Conservation (phyloP, 2,888 invertebrate genomes). For the Phorcus lineatus region DNA sequence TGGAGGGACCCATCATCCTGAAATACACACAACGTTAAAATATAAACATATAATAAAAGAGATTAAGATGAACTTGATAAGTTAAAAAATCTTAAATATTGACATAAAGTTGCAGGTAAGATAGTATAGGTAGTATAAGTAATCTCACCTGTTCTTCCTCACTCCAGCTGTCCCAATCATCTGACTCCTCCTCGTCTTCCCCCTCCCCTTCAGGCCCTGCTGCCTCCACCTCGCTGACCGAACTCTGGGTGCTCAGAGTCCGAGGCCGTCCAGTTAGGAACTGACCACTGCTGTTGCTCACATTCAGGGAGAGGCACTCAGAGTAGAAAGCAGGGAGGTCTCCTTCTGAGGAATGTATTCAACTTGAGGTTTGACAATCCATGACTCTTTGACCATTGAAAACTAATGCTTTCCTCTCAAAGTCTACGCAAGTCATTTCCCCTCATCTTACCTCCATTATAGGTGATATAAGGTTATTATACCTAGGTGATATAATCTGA, state of each 20-base stretch:
- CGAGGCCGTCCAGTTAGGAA: conserved; percentile 49
- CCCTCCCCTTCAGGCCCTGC: conserved; percentile 32
- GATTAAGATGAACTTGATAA: too few species aligned
- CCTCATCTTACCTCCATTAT: too few species aligned
- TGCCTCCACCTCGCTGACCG: conserved; percentile 35
- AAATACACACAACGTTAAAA: background rate
- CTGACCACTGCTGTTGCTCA: conserved; percentile 61
- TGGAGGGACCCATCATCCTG: conserved; percentile 7
- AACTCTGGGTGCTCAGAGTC: conserved; percentile 49
- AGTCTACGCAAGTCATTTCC: too few species aligned
- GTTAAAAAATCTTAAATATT: background rate
- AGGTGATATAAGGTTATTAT: too few species aligned
- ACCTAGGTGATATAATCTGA: too few species aligned
- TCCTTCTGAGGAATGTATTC: background rate
- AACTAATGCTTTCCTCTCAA: too few species aligned
- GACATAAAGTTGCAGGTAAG: too few species aligned
- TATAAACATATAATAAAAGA: too few species aligned
- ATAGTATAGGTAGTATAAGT: too few species aligned
- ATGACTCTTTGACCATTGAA: too few species aligned
- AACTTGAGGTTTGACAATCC: background rate
- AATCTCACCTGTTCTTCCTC: conserved; percentile 58
- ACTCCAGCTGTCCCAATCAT: conserved; percentile 71
- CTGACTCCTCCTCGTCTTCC: conserved; percentile 40
- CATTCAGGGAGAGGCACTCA: conserved; percentile 58
- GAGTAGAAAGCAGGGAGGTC: conserved; percentile 43